Conservation (phyloP, 2,797 vertebrate genomes). For the Lophius americanus region DNA sequence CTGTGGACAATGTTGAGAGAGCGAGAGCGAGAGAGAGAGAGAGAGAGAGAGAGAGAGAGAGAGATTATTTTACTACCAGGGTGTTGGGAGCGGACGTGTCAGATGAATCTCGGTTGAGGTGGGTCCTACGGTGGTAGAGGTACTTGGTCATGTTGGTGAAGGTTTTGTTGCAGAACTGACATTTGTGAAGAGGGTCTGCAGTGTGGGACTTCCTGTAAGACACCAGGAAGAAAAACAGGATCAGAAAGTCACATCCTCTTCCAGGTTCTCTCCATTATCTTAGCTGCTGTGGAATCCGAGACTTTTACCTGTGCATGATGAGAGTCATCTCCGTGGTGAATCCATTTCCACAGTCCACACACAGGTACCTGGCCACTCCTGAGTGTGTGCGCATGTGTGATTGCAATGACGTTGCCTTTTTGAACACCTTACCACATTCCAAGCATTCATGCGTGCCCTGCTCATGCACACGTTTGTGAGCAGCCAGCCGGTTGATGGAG, state of each 20-base stretch:
- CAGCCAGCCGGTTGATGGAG: constrained; percentile 86
- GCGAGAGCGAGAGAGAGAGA: accelerated
- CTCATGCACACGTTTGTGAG: constrained; percentile 88
- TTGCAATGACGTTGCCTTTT: constrained; percentile 88
- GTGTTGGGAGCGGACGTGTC: constrained; percentile 35
- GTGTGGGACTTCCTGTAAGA: constrained; percentile 86
- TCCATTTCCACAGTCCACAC: constrained; percentile 91
- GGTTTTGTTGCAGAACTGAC: constrained; percentile 89
- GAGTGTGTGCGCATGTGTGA: constrained; percentile 91
- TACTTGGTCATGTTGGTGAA: constrained; percentile 97
- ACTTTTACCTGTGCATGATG: constrained; percentile 86
- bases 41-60: too few relatives aligned
- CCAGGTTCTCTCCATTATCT: not conserved
- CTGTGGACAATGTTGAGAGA: not conserved
- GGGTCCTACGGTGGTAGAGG: constrained; percentile 91
- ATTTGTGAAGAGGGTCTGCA: constrained; percentile 89
- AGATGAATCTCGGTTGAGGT: constrained; percentile 61
- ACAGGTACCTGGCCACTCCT: constrained; percentile 89
- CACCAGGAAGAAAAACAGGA: constrained; percentile 1
- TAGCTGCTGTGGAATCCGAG: not conserved
- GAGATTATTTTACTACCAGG: constrained; percentile 59
- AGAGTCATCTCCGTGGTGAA: constrained; percentile 92
- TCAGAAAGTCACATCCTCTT: not conserved
- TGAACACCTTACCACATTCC: constrained; percentile 90
- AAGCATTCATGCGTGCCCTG: constrained; percentile 89